Base-by-base conservation (phyloP, 2,113 vertebrate genomes). In the Hucho hucho region DNA sequence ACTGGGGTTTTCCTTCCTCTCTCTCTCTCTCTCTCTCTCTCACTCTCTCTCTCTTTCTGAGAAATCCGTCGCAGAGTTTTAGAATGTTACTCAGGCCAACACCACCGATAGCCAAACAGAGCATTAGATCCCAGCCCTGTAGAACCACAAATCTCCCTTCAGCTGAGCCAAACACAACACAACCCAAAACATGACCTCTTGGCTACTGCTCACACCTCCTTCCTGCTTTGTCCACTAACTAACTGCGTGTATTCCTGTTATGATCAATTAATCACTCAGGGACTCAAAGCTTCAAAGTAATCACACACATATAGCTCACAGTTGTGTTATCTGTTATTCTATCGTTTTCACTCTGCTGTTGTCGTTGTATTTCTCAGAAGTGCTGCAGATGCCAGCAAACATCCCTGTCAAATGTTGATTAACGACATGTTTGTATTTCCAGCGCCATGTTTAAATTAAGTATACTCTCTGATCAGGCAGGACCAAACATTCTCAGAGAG, bases 241-340 rank as follows among this genome's bases (percentile, higher is more conserved):
- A 11, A 63, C 53, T 29, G 72, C 77, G 37, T 88, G 75, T 81
- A 71, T 82, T 25, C 79, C 80, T 66, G 64, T 84, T 81, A 56
- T 20, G 53, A 20, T 18, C 13, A 56, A 18, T 56, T 82, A 76
- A 77, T 49, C 58, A 53, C 22, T 63, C n/a, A 63, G 6, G 6
- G 76, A 49, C 7, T 77, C 72, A 81, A 43, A 43, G 37, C 80
- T 79, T 79, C 75, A 87, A 87, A 82, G 80, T 29, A 26, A 72
- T 69, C 65, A 71, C 79, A 69, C 37, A 77, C 37, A 43, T 11
- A 11, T 43, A 43, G 37, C 37, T 43, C 37, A 11, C 37, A 0
- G 37, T 43, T 43, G 37, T 43, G 37, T 43, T 11, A 43, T 43
- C 37, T 43, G 37, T 43, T 11, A 9, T 11, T 43, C 9, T 43